phyloP scores from a whole-genome alignment of 2,888 invertebrate species.

The Limnephilus rhombicus region DNA sequence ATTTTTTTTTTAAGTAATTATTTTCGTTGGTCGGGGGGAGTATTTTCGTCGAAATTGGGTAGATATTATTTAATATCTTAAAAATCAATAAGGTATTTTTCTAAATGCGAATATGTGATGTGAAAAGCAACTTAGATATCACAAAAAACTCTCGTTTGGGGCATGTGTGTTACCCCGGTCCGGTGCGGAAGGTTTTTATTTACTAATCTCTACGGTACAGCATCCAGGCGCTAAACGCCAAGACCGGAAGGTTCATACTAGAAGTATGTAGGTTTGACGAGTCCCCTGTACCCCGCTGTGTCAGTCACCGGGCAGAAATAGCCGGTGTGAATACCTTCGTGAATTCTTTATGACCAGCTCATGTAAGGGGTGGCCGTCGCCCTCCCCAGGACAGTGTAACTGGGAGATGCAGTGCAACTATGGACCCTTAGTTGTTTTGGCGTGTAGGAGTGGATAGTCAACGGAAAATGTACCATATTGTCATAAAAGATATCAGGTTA shows the following conservation, averaged over 20 bases:
- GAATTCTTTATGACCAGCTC: slow-evolving; percentile 50
- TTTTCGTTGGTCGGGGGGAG: too few relatives aligned
- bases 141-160: too few relatives aligned
- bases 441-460: too few relatives aligned
- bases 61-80: too few relatives aligned
- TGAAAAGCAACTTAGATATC: too few relatives aligned
- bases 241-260: not conserved
- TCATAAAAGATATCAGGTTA: too few relatives aligned
- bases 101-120: too few relatives aligned
- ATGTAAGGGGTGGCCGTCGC: slow-evolving; percentile 2
- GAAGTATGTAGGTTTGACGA: not conserved
- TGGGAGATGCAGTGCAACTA: not conserved
- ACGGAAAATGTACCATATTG: too few relatives aligned
- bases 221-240: not conserved
- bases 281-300: slow-evolving; percentile 5
- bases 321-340: slow-evolving; percentile 53
- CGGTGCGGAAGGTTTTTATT: not conserved
- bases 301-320: slow-evolving; percentile 45
- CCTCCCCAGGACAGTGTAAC: not conserved
- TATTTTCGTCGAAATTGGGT: too few relatives aligned
- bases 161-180: too few relatives aligned
- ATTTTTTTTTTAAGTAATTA: too few relatives aligned
- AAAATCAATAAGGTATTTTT: too few relatives aligned
- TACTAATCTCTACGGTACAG: not conserved
- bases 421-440: not conserved